Evolutionary conservation across 2,113 vertebrate genomes (phyloP).

Genomic region (Neopipo cinnamomea): DNA sequence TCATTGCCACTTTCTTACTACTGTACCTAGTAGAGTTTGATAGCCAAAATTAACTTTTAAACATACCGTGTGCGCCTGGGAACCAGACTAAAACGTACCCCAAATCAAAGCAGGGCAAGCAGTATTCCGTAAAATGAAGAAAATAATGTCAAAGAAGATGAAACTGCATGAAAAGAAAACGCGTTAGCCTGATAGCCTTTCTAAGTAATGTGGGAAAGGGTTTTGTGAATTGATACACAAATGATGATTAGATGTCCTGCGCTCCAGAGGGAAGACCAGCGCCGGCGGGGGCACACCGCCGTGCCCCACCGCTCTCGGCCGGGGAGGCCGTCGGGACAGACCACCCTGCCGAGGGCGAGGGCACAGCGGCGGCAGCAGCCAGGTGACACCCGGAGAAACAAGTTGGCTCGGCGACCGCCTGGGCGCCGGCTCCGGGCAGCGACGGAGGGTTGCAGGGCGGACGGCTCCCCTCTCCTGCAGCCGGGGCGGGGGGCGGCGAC

Average conservation of each 20-base stretch:
- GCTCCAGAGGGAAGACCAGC: background rate
- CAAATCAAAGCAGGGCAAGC: background rate
- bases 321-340: background rate
- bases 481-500: background rate
- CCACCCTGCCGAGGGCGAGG: background rate
- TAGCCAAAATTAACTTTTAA: conserved; percentile 50
- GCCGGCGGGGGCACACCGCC: background rate
- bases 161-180: background rate
- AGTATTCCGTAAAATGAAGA: background rate
- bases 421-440: background rate
- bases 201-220: background rate
- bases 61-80: background rate
- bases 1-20: background rate
- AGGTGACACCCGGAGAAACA: background rate
- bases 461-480: background rate
- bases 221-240: background rate
- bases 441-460: background rate
- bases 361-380: background rate
- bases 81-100: background rate
- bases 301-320: background rate
- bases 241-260: background rate
- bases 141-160: background rate
- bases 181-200: background rate
- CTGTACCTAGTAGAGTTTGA: conserved; percentile 51
- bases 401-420: background rate